Conservation (phyloP, 2,113 vertebrate genomes). For the Crotalus helleri region DNA sequence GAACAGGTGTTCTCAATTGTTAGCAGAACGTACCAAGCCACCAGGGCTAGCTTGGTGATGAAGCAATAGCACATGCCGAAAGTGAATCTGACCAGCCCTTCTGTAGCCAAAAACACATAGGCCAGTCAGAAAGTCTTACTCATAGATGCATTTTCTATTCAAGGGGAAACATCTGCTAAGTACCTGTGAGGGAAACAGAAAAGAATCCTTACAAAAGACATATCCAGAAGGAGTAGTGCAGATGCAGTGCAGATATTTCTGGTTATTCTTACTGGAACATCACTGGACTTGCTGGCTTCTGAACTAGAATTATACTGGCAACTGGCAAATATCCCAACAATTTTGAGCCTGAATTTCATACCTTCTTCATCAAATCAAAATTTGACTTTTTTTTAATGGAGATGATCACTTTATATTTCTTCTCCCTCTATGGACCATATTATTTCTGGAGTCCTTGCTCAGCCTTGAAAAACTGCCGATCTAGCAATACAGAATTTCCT, state of each 20-base stretch:
- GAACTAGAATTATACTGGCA: background rate
- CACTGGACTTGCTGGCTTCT: background rate
- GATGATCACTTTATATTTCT: background rate
- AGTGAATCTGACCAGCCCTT: constrained; percentile 13
- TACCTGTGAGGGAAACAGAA: background rate
- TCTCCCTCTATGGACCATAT: fast-evolving
- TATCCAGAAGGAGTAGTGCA: background rate
- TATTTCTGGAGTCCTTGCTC: fast-evolving
- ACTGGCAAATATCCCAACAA: background rate
- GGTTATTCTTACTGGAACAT: background rate
- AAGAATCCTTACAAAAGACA: fast-evolving
- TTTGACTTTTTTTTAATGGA: background rate
- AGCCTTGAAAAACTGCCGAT: background rate
- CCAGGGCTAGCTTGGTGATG: background rate
- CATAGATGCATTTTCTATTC: constrained; percentile 40
- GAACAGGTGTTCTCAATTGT: constrained; percentile 11
- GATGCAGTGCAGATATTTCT: background rate
- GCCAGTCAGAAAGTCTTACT: background rate
- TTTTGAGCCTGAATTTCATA: background rate
- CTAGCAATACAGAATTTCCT: background rate
- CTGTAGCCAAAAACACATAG: background rate
- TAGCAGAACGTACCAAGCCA: constrained; percentile 44
- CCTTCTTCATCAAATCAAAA: background rate
- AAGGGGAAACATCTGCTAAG: fast-evolving
- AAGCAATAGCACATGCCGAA: background rate